Conservation (phyloP, 2,113 vertebrate genomes). For the Rhinolophus ferrumequinum region DNA sequence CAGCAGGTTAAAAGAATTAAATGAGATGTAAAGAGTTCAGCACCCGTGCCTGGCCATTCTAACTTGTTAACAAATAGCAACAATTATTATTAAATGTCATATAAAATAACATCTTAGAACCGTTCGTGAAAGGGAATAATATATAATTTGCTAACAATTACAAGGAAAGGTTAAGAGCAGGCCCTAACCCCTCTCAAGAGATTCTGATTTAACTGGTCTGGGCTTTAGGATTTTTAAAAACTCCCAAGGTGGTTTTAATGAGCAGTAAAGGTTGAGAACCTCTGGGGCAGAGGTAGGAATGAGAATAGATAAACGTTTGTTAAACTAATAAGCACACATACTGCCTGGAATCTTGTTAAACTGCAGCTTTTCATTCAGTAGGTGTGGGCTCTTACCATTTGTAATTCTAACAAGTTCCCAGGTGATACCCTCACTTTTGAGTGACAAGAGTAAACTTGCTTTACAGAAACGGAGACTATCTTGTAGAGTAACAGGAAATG, state of each 20-base stretch:
- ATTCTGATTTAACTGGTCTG: constrained; percentile 3
- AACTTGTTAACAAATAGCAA: constrained; percentile 14
- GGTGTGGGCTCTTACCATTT: neutral
- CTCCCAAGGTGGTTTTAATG: neutral
- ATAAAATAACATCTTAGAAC: neutral
- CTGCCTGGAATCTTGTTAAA: neutral
- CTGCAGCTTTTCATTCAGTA: neutral
- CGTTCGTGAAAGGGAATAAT: constrained; percentile 14
- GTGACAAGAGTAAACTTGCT: neutral
- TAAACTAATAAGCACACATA: neutral
- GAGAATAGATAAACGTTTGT: neutral
- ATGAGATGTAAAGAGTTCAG: neutral
- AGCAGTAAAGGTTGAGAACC: neutral
- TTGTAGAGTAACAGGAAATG: neutral
- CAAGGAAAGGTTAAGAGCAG: neutral
- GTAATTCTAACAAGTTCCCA: neutral
- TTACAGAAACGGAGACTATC: neutral
- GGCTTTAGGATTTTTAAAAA: neutral
- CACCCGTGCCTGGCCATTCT: neutral
- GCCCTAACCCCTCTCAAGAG: neutral
- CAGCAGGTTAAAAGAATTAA: neutral
- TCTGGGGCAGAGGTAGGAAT: neutral
- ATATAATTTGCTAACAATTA: constrained; percentile 9
- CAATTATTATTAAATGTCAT: neutral
- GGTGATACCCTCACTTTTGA: neutral